These are phyloP conservation scores for Leptopilina myrica DNA, from an alignment of 2,888 invertebrate species.

Conservation along the genomic window DNA sequence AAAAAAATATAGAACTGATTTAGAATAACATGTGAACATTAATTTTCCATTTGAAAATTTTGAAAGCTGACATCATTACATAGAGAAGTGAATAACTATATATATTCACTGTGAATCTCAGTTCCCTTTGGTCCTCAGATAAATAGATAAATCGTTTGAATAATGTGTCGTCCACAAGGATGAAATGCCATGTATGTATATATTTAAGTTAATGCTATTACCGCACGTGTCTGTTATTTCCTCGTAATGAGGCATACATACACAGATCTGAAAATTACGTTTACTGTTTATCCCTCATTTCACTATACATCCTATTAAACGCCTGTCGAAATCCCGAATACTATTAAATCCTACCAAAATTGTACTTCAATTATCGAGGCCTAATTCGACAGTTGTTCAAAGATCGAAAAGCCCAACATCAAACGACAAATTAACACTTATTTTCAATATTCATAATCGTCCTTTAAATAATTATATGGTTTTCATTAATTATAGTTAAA, in stretches of 20 bases:
- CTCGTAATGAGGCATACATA: slow-evolving; percentile 71
- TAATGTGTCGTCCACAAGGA: slow-evolving; percentile 64
- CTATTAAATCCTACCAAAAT: slow-evolving; percentile 14
- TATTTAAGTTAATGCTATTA: slow-evolving; percentile 63
- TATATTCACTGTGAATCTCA: slow-evolving; percentile 13
- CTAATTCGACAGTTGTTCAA: too few relatives aligned
- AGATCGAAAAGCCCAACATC: too few relatives aligned
- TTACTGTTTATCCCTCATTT: slow-evolving; percentile 57
- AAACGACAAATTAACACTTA: too few relatives aligned
- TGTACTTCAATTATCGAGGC: background rate
- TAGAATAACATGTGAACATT: background rate
- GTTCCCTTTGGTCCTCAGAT: slow-evolving; percentile 18
- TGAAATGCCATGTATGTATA: slow-evolving; percentile 55
- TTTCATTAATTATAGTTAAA: too few relatives aligned
- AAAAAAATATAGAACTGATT: too few relatives aligned
- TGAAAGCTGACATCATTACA: background rate
- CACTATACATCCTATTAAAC: slow-evolving; percentile 40
- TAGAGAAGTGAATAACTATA: background rate
- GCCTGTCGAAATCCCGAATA: background rate
- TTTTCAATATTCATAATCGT: too few relatives aligned
- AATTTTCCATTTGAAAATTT: background rate
- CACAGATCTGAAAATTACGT: slow-evolving; percentile 64
- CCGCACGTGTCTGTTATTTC: slow-evolving; percentile 66
- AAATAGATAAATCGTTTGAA: slow-evolving; percentile 56
- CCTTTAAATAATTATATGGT: too few relatives aligned